These are phyloP conservation scores for Anguilla pacifica DNA, from an alignment of 2,797 vertebrate genomes.

Conservation along the genomic window DNA sequence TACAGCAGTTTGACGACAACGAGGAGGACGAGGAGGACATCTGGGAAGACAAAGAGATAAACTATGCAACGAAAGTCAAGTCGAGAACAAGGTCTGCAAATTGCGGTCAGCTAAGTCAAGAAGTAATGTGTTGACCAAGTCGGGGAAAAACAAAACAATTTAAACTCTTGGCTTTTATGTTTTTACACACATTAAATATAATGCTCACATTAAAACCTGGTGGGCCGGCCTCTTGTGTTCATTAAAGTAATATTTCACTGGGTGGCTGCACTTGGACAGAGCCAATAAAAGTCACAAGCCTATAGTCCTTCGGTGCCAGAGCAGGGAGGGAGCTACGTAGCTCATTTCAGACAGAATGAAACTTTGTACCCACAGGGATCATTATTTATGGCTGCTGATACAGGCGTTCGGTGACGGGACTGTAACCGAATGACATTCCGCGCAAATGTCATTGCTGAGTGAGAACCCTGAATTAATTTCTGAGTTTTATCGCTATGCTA, in stretches of 20 bases:
- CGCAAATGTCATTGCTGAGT: not conserved
- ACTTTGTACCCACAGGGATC: not conserved
- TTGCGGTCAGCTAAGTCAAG: not conserved
- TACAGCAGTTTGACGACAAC: slow-evolving; percentile 91
- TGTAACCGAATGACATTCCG: not conserved
- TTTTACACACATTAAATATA: too few relatives aligned
- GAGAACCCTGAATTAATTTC: not conserved
- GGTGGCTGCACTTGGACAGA: not conserved
- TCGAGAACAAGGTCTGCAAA: slow-evolving; percentile 83
- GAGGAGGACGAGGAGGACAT: slow-evolving; percentile 91
- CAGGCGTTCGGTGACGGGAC: not conserved
- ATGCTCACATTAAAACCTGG: too few relatives aligned
- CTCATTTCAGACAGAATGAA: not conserved
- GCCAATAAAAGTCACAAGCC: not conserved
- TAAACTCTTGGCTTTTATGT: too few relatives aligned
- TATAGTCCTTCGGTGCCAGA: too few relatives aligned
- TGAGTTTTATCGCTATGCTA: not conserved
- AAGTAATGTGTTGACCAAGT: too few relatives aligned
- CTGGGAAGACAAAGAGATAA: slow-evolving; percentile 92
- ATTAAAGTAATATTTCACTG: not conserved
- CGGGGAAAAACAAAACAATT: too few relatives aligned
- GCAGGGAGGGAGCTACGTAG: not conserved
- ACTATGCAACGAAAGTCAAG: slow-evolving; percentile 83
- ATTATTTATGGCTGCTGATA: not conserved
- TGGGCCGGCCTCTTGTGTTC: not conserved